Conservation (phyloP, 2,888 invertebrate genomes). For the Lithophane leautieri region DNA sequence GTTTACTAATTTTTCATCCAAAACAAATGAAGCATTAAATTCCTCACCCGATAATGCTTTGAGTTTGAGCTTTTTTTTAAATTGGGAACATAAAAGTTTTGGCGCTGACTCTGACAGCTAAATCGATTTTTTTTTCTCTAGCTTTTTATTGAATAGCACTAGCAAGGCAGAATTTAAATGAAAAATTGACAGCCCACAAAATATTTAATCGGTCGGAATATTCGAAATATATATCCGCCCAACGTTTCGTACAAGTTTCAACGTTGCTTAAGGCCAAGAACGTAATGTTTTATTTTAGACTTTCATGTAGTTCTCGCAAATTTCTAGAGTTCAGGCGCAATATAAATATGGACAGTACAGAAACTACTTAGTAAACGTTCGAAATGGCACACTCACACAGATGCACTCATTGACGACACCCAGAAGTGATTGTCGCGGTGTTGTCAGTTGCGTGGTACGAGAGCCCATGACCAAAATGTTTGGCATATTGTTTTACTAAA, state of each 20-base stretch:
- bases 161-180: background rate
- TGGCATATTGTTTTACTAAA: too few species aligned
- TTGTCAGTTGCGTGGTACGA: too few species aligned
- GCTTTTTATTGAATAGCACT: background rate
- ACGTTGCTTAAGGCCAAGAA: background rate
- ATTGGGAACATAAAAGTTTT: conserved; percentile 13
- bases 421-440: too few species aligned
- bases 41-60: too few species aligned
- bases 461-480: too few species aligned
- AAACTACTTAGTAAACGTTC: too few species aligned
- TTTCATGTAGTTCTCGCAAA: background rate
- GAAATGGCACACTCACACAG: too few species aligned
- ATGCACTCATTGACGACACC: too few species aligned
- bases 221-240: background rate
- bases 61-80: background rate
- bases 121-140: background rate
- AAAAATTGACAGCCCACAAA: conserved; percentile 5
- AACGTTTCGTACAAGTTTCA: background rate
- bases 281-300: background rate
- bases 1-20: too few species aligned
- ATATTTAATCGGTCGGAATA: background rate
- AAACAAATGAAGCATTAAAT: too few species aligned
- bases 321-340: too few species aligned
- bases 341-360: too few species aligned
- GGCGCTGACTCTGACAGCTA: background rate